Evolutionary conservation across 2,888 invertebrate species (phyloP).

Genomic region (Papilio protenor): DNA sequence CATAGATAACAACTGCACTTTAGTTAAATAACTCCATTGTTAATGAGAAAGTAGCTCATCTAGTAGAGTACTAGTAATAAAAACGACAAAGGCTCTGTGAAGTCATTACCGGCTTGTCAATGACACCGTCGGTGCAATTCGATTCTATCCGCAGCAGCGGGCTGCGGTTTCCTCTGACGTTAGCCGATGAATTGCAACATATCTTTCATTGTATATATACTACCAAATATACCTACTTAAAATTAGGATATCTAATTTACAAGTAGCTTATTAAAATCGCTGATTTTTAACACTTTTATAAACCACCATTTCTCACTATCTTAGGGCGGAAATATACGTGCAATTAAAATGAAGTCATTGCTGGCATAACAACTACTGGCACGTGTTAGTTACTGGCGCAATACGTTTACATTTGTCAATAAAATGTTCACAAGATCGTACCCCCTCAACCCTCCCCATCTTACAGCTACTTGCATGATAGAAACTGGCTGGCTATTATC

Average conservation of each 20-base stretch:
- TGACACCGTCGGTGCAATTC: constrained; percentile 1
- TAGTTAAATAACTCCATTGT: neutral
- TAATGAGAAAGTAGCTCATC: neutral
- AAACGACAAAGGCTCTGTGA: constrained; percentile 2
- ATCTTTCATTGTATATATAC: neutral
- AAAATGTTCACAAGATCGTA: too few relatives aligned
- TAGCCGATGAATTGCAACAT: neutral
- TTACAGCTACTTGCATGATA: too few relatives aligned
- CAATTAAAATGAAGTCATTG: too few relatives aligned
- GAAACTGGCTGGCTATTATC: too few relatives aligned
- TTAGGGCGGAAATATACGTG: too few relatives aligned
- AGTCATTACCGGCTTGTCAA: constrained; percentile 14
- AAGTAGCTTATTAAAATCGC: neutral
- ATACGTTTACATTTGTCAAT: too few relatives aligned
- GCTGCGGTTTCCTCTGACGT: neutral
- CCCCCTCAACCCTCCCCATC: too few relatives aligned
- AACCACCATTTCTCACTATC: neutral
- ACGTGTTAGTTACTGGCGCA: too few relatives aligned
- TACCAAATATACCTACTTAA: neutral
- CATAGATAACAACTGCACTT: too few relatives aligned
- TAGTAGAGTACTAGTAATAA: neutral
- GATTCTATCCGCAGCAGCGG: neutral
- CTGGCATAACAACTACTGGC: too few relatives aligned
- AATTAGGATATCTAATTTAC: too few relatives aligned
- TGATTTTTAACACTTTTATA: neutral